phyloP scores from a whole-genome alignment of 2,888 invertebrate genomes.

The Andricus curvator region DNA sequence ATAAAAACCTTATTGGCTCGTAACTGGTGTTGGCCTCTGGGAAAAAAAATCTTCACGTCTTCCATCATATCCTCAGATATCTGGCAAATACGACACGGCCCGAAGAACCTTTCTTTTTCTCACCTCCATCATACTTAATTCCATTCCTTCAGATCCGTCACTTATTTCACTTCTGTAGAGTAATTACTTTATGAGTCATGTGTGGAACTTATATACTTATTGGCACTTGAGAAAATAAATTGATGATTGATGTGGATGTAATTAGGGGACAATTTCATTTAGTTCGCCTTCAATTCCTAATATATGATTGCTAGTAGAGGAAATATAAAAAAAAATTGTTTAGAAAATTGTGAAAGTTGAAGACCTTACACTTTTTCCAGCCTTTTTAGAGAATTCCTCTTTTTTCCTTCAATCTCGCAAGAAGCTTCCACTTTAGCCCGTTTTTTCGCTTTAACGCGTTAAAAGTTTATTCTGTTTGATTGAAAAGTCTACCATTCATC shows the following conservation, averaged over 20 bases:
- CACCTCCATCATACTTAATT: background rate
- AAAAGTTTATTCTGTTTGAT: too few relatives aligned
- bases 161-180: background rate
- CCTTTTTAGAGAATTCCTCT: too few relatives aligned
- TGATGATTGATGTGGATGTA: background rate
- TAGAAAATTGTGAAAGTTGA: background rate
- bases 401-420: too few relatives aligned
- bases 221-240: background rate
- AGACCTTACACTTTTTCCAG: too few relatives aligned
- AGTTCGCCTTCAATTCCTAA: too few relatives aligned
- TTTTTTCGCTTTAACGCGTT: too few relatives aligned
- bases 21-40: conserved; percentile 51
- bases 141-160: background rate
- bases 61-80: conserved; percentile 29
- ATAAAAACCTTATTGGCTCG: conserved; percentile 64
- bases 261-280: background rate
- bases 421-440: too few relatives aligned
- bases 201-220: background rate
- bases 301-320: too few relatives aligned
- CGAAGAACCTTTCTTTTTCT: background rate
- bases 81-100: conserved; percentile 9
- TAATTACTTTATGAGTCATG: background rate
- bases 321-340: too few relatives aligned
- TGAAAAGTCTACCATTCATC: too few relatives aligned
- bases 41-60: conserved; percentile 45